Conservation (phyloP, 2,888 invertebrate genomes). For the Amphimallon solstitiale region DNA sequence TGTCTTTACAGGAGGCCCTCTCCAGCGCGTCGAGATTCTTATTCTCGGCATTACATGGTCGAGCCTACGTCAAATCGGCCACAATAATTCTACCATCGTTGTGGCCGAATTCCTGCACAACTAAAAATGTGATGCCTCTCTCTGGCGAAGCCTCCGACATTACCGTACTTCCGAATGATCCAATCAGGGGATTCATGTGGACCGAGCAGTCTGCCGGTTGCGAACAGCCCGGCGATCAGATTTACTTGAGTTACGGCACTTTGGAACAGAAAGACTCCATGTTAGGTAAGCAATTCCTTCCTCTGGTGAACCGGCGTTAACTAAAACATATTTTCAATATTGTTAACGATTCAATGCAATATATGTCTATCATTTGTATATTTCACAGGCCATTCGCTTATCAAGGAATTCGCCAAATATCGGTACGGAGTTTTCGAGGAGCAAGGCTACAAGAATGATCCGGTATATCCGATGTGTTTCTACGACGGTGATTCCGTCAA, state of each 20-base stretch:
- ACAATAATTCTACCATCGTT: constrained; percentile 69
- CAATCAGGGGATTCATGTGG: constrained; percentile 68
- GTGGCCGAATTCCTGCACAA: constrained; percentile 67
- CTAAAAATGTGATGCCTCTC: constrained; percentile 59
- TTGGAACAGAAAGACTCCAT: constrained; percentile 57
- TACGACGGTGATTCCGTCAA: constrained; percentile 58
- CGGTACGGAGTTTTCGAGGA: constrained; percentile 77
- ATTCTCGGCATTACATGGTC: constrained; percentile 68
- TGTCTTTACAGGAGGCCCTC: constrained; percentile 65
- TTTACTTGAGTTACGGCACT: constrained; percentile 65
- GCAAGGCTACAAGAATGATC: constrained; percentile 69
- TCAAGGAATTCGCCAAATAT: constrained; percentile 74
- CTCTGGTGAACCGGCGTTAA: no score
- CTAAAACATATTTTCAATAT: no score
- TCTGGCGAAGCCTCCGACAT: constrained; percentile 69
- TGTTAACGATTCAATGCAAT: no score
- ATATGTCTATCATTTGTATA: no score
- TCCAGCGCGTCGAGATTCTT: constrained; percentile 68
- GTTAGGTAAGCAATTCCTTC: constrained; percentile 58
- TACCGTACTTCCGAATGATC: constrained; percentile 63
- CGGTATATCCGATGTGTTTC: constrained; percentile 69
- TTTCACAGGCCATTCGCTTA: constrained; percentile 61
- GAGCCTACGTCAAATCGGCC: constrained; percentile 68
- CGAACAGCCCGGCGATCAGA: constrained; percentile 69
- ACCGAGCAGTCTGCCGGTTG: constrained; percentile 72